phyloP scores from a whole-genome alignment of 1,140 invertebrate species.

The Ephestia elutella region DNA sequence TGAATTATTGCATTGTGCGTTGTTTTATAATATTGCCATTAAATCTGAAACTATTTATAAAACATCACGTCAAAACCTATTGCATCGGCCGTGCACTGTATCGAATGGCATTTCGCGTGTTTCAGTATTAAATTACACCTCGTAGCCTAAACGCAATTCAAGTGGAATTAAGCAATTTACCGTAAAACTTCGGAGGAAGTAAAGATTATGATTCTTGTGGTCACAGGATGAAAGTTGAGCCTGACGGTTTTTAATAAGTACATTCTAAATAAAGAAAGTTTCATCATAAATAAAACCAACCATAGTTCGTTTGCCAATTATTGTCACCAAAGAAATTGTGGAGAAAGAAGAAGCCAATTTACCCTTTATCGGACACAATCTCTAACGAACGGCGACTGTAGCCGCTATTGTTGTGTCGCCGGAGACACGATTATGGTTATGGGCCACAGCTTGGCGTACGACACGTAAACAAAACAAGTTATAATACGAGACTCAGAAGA shows the following conservation, averaged over 20 bases:
- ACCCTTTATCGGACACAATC: slow-evolving; percentile 50
- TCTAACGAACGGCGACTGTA: slow-evolving; percentile 27
- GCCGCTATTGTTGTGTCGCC: slow-evolving; percentile 51
- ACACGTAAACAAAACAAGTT: slow-evolving; percentile 33
- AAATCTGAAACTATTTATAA: slow-evolving; percentile 15
- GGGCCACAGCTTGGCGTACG: slow-evolving; percentile 19
- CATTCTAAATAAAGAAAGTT: not conserved
- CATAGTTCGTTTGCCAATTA: not conserved
- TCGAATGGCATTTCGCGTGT: slow-evolving; percentile 50
- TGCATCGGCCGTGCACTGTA: slow-evolving; percentile 32
- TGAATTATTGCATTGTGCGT: not conserved
- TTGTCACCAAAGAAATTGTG: slow-evolving; percentile 23
- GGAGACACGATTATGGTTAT: slow-evolving; percentile 18
- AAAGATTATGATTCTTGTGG: slow-evolving; percentile 9
- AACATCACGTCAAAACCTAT: slow-evolving; percentile 28
- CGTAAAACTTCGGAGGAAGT: slow-evolving; percentile 45
- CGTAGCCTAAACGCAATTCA: slow-evolving; percentile 32
- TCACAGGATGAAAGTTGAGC: slow-evolving; percentile 9
- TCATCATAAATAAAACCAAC: not conserved
- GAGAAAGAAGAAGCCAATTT: slow-evolving; percentile 36
- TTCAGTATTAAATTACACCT: slow-evolving; percentile 46
- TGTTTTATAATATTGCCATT: not conserved
- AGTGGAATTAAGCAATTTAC: slow-evolving; percentile 51
- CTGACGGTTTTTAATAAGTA: not conserved
- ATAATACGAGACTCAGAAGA: slow-evolving; percentile 30